Evolutionary conservation across 2,888 invertebrate species (phyloP).

Genomic region (Agriopis aurantiaria): DNA sequence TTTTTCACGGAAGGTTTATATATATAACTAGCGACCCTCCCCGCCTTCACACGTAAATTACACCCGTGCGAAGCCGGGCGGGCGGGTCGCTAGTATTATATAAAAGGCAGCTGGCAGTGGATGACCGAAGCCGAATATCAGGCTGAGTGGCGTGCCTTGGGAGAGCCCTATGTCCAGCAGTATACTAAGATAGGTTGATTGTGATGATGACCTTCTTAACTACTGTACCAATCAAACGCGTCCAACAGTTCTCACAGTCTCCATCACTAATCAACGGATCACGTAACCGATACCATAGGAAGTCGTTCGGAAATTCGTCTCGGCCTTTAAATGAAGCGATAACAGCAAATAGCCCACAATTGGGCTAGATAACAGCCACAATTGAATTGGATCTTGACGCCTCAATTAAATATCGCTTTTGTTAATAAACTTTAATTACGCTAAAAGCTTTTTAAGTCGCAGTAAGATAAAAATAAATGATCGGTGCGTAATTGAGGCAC

Average conservation of each 20-base stretch:
- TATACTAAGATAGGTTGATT: no score
- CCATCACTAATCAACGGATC: conserved; percentile 28
- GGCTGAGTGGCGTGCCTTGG: no score
- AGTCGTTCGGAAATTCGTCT: conserved; percentile 36
- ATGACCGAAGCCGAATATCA: no score
- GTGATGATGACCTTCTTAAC: no score
- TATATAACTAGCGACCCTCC: no score
- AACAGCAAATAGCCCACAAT: conserved; percentile 62
- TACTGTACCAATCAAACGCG: neutral
- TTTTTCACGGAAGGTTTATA: no score
- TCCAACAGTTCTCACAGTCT: conserved; percentile 11
- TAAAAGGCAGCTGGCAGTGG: no score
- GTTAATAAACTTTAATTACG: conserved; percentile 74
- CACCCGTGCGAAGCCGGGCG: no score
- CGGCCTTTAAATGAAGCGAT: conserved; percentile 41
- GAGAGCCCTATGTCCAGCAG: no score
- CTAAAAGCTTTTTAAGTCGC: conserved; percentile 71
- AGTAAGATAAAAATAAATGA: conserved; percentile 49
- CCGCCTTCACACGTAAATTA: no score
- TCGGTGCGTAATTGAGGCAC: conserved; percentile 34
- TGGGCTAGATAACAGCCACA: conserved; percentile 67
- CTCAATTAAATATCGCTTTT: conserved; percentile 79
- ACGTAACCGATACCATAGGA: conserved; percentile 28
- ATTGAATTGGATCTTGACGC: conserved; percentile 75
- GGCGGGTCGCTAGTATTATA: no score